phyloP scores from a whole-genome alignment of 2,113 vertebrate genomes.

The Salvelinus namaycush region DNA sequence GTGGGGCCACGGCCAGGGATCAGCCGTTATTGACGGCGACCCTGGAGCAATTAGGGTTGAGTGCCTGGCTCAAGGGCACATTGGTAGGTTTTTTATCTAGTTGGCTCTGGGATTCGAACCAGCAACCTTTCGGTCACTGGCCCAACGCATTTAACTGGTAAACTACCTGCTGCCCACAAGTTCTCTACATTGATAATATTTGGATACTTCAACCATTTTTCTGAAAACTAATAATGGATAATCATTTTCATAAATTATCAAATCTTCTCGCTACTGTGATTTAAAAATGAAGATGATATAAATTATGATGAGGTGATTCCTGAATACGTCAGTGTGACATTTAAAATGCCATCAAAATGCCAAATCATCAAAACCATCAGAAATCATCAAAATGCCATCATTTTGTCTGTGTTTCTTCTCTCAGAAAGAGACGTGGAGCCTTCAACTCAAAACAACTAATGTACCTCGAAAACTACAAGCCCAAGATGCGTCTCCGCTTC shows the following conservation, averaged over 20 bases:
- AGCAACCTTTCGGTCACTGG: too few species aligned
- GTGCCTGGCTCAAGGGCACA: too few species aligned
- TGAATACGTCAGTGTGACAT: too few species aligned
- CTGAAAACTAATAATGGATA: not conserved
- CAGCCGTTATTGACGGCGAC: too few species aligned
- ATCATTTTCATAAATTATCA: not conserved
- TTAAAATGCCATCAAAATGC: too few species aligned
- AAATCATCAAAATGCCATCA: not conserved
- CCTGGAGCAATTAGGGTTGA: too few species aligned
- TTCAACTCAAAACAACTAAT: slow-evolving; percentile 98
- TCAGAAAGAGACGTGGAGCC: slow-evolving; percentile 93
- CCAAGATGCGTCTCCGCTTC: slow-evolving; percentile 94
- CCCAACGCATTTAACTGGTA: too few species aligned
- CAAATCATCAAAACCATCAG: too few species aligned
- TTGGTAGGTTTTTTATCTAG: too few species aligned
- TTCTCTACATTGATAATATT: slow-evolving; percentile 38
- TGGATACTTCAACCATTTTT: not conserved
- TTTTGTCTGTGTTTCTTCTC: not conserved
- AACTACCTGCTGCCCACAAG: slow-evolving; percentile 33
- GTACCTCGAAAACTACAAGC: slow-evolving; percentile 96
- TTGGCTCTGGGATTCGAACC: too few species aligned
- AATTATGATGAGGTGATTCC: not conserved
- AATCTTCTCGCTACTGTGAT: not conserved
- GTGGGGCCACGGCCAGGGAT: too few species aligned
- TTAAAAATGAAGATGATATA: not conserved